Evolutionary conservation across 37 sponge, comb jelly and placozoan genomes (phyloP).

Genomic region (Mnemiopsis leidyi): DNA sequence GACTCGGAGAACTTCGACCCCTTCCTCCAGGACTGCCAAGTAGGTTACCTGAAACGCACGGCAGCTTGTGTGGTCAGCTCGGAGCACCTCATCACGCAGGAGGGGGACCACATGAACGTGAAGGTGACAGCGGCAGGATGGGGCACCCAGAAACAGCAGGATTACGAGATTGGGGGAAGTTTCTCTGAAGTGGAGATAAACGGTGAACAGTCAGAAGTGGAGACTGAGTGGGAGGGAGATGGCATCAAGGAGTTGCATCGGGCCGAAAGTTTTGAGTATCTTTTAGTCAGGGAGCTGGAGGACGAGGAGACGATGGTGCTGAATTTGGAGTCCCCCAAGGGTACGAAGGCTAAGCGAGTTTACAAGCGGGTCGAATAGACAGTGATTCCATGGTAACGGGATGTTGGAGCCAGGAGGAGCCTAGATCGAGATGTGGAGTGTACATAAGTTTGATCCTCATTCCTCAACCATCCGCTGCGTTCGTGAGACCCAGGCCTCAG

Average conservation of each 20-base stretch:
- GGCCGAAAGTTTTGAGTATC: slow-evolving; percentile 51
- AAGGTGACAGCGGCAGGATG: background rate
- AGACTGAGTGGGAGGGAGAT: slow-evolving; percentile 20
- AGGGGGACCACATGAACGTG: slow-evolving; percentile 25
- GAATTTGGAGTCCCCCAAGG: slow-evolving; percentile 17
- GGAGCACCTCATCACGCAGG: slow-evolving; percentile 37
- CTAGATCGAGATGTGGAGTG: too few relatives aligned
- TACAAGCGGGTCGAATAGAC: slow-evolving; percentile 27
- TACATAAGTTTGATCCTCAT: too few relatives aligned
- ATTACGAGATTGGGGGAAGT: background rate
- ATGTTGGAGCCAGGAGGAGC: too few relatives aligned
- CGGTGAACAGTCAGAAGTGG: slow-evolving; percentile 11
- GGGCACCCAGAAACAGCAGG: background rate
- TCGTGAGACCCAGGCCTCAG: too few relatives aligned
- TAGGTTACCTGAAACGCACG: slow-evolving; percentile 28
- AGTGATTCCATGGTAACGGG: too few relatives aligned
- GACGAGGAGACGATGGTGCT: slow-evolving; percentile 61
- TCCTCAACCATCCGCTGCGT: too few relatives aligned
- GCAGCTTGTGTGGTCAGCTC: background rate
- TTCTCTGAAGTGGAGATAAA: slow-evolving; percentile 44
- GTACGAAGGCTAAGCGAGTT: slow-evolving; percentile 28
- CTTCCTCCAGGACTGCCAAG: slow-evolving; percentile 21
- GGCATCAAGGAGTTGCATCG: slow-evolving; percentile 15
- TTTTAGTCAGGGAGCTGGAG: background rate
- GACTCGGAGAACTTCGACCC: slow-evolving; percentile 56